phyloP scores from a whole-genome alignment of 2,797 vertebrate genomes.

The Argya squamiceps region DNA sequence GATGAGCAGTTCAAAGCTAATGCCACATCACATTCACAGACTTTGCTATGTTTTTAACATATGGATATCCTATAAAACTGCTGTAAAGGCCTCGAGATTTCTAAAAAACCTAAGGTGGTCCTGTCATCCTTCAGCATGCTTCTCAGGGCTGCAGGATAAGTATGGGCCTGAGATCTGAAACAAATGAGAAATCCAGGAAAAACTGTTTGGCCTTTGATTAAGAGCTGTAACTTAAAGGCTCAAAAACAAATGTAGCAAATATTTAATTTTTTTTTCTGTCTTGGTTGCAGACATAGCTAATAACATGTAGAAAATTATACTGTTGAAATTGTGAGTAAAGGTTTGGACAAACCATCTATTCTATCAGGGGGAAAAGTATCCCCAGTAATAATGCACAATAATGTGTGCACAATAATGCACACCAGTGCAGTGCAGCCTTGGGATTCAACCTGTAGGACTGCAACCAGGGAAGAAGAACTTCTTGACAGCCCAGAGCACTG shows the following conservation, averaged over 20 bases:
- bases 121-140: neutral
- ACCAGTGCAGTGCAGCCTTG: neutral
- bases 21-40: neutral
- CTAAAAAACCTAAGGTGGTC: neutral
- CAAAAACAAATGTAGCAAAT: neutral
- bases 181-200: neutral
- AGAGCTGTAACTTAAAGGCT: neutral
- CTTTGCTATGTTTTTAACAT: neutral
- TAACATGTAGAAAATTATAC: neutral
- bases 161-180: neutral
- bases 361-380: fast-evolving
- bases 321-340: neutral
- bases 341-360: neutral
- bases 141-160: neutral
- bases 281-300: neutral
- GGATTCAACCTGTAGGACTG: neutral
- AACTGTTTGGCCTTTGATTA: neutral
- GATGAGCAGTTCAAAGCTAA: neutral
- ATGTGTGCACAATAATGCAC: too few relatives aligned
- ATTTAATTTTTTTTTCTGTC: neutral
- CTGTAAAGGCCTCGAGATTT: neutral
- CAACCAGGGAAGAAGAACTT: neutral
- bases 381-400: neutral
- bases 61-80: neutral
- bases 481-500: neutral